phyloP scores from a whole-genome alignment of 2,888 invertebrate species.

The Xestoiulus laeticollis region DNA sequence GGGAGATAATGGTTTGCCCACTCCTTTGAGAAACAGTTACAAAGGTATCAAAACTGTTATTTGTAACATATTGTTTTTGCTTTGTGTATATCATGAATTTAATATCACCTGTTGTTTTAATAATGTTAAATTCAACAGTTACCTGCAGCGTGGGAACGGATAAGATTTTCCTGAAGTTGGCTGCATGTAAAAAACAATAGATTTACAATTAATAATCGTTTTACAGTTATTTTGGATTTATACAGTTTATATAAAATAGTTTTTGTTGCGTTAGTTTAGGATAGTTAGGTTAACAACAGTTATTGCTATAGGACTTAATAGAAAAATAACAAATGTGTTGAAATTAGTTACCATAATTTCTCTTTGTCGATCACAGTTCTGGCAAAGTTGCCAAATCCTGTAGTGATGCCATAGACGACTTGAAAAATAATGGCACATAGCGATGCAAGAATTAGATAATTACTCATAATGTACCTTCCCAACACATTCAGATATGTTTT shows the following conservation, averaged over 20 bases:
- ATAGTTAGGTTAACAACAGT: too few relatives aligned
- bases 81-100: too few relatives aligned
- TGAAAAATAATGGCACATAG: constrained; percentile 56
- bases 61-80: background rate
- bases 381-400: constrained; percentile 76
- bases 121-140: constrained; percentile 51
- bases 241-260: too few relatives aligned
- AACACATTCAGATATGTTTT: too few relatives aligned
- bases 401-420: constrained; percentile 73
- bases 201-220: background rate
- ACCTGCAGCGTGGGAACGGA: constrained; percentile 72
- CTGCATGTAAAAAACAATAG: constrained; percentile 61
- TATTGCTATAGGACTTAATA: background rate
- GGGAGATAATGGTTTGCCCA: constrained; percentile 71
- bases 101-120: too few relatives aligned
- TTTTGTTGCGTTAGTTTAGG: too few relatives aligned
- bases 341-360: constrained; percentile 67
- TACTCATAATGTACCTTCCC: too few relatives aligned
- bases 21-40: constrained; percentile 64
- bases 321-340: background rate
- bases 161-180: constrained; percentile 72
- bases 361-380: constrained; percentile 69
- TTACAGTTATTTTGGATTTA: background rate
- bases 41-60: background rate
- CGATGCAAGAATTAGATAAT: background rate